These are phyloP conservation scores for Temnothorax curvispinosus DNA, from an alignment of 1,140 invertebrate species.

Conservation along the genomic window DNA sequence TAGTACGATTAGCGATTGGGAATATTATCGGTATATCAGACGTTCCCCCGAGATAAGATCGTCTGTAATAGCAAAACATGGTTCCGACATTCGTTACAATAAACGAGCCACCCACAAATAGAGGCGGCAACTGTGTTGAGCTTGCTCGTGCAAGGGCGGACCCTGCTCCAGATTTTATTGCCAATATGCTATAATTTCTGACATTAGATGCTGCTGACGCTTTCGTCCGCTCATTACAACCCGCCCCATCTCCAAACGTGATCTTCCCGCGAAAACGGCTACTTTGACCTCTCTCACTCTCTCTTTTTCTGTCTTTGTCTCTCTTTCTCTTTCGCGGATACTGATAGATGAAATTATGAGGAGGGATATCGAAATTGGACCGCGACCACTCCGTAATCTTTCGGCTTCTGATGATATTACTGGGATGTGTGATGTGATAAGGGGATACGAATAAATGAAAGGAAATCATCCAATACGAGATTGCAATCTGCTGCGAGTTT, in stretches of 20 bases:
- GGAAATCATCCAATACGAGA: constrained; percentile 28
- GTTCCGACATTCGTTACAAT: constrained; percentile 83
- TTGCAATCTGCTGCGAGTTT: constrained; percentile 33
- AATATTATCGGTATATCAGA: constrained; percentile 80
- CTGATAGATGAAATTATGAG: constrained; percentile 84
- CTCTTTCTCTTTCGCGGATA: constrained; percentile 77
- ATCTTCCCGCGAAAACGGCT: constrained; percentile 79
- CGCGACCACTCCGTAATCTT: constrained; percentile 37
- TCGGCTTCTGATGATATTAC: constrained; percentile 59
- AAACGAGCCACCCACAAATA: constrained; percentile 79
- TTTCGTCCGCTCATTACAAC: constrained; percentile 84
- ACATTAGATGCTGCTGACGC: constrained; percentile 86
- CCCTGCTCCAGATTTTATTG: constrained; percentile 84
- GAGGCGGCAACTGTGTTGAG: constrained; percentile 75
- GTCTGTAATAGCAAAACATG: constrained; percentile 81
- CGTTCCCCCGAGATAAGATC: constrained; percentile 77
- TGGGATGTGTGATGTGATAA: constrained; percentile 47
- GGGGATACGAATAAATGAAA: constrained; percentile 68
- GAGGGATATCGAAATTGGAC: constrained; percentile 69
- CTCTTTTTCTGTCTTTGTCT: background rate
- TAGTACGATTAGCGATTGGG: constrained; percentile 81
- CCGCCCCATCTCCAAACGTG: constrained; percentile 79
- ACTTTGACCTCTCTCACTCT: constrained; percentile 30
- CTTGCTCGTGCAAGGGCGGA: constrained; percentile 77
- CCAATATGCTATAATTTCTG: constrained; percentile 86